Base-by-base conservation (phyloP, 2,888 invertebrate species). In the Platycnemis pennipes region DNA sequence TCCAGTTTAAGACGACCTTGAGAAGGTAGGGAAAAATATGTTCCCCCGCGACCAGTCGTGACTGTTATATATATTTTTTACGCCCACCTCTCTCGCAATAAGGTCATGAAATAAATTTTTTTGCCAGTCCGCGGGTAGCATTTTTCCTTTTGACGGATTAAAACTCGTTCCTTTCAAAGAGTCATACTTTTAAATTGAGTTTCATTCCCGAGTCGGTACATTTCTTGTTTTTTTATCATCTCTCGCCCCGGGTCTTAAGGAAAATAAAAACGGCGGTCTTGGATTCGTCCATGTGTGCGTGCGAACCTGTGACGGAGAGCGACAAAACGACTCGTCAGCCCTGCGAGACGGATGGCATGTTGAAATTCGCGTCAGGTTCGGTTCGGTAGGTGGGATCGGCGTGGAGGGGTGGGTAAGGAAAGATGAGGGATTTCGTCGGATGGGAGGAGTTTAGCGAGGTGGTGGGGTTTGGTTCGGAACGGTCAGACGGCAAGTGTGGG, bases 21-120 rank as follows among this genome's bases (percentile, higher is more conserved):
- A 45, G 16, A 46, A 87, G 46, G 37, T n/a, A 8, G 45, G 46
- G 87, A 46, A 87, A 87, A n/a, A 87, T 87, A 37, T 37, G 77
- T 77, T 37, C 26, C 77, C 26, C 77, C 77, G 37, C 77, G 37
- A 77, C 77, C 37, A 37, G 77, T 77, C 77, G 77, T 77, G 77
- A 77, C 77, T 77, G 37, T 37, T 37, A 77, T 77, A 37, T 77
- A 37, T 77, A 16, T 77, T 37, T 11, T 1, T 11, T 13, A 5
- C 63, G 3, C 11, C 37, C 77, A 13, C 37, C n/a, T 37, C 77
- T 8, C 37, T 77, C 77, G 77, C 31, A 13, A 37, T 77, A 77
- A 77, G 77, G 77, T 77, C 77, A 77, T 77, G 77, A 77, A 77
- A 77, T 16, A 37, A 77, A 37, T 77, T 77, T 77, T 77, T 77